phyloP scores from a whole-genome alignment of 2,888 invertebrate genomes.

The Drosophila kanekoi region DNA sequence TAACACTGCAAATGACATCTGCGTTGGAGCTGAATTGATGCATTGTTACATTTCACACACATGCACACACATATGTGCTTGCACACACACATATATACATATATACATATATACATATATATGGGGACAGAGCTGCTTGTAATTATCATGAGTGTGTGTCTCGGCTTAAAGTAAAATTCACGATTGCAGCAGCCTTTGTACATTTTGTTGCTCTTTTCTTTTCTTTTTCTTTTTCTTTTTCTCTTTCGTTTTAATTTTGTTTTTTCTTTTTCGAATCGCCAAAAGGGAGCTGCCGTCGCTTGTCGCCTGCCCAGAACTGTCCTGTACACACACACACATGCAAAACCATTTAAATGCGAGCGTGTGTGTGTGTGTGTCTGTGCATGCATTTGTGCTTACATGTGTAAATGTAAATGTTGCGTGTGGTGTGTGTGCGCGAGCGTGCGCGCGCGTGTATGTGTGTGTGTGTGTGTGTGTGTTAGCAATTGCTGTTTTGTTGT shows the following conservation, averaged over 20 bases:
- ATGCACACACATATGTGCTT: neutral
- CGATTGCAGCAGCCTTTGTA: slow-evolving; percentile 18
- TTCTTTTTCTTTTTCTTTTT: neutral
- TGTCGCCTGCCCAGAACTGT: slow-evolving; percentile 53
- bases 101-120: no score
- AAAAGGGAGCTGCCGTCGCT: slow-evolving; percentile 51
- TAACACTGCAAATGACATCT: neutral
- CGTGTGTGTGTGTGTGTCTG: slow-evolving; percentile 10
- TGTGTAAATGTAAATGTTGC: slow-evolving; percentile 41
- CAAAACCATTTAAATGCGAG: neutral
- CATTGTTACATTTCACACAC: neutral
- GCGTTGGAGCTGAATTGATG: slow-evolving; percentile 14
- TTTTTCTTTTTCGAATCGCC: slow-evolving; percentile 23
- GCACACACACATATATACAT: no score
- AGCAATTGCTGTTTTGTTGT: slow-evolving; percentile 55
- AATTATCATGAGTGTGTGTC: slow-evolving; percentile 47
- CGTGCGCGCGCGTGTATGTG: slow-evolving; percentile 9
- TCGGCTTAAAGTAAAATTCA: slow-evolving; percentile 49
- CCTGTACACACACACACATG: slow-evolving; percentile 25
- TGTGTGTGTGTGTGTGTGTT: slow-evolving; percentile 32
- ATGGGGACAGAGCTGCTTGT: slow-evolving; percentile 13
- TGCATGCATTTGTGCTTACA: slow-evolving; percentile 28
- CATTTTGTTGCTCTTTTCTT: slow-evolving; percentile 15
- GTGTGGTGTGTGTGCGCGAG: slow-evolving; percentile 20
- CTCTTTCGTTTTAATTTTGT: neutral